Percentiles rank a stretch among this genome's conserved stretches.
These are phyloP conservation scores for Enteromius argenteus DNA, from an alignment of 2,797 vertebrate species.

Conservation along the genomic window DNA sequence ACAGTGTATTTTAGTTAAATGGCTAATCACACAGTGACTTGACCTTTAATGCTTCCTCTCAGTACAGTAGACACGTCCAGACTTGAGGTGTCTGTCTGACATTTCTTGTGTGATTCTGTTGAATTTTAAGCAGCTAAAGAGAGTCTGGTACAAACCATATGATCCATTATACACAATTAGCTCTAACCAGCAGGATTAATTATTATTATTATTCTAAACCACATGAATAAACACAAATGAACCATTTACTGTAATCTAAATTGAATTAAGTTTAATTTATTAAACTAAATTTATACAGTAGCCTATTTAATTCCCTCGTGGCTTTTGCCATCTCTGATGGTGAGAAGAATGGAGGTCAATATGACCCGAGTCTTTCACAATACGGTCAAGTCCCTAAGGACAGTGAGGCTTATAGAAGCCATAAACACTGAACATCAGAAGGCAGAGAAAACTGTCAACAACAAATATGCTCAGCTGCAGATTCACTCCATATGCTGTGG, in stretches of 20 bases:
- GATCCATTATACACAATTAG: not conserved
- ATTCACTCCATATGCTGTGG: constrained; percentile 4
- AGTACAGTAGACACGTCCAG: constrained; percentile 8
- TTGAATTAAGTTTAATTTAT: not conserved
- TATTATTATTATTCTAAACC: not conserved
- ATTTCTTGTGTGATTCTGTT: constrained; percentile 6
- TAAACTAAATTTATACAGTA: not conserved
- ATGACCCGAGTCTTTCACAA: constrained; percentile 15
- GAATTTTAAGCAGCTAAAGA: not conserved
- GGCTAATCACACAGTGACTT: constrained; percentile 13
- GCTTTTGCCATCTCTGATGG: not conserved
- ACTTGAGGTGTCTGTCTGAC: not conserved
- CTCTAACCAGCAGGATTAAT: not conserved
- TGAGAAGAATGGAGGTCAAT: not conserved
- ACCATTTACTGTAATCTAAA: not conserved
- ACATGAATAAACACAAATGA: not conserved
- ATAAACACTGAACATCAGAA: constrained; percentile 52
- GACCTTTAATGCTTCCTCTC: constrained; percentile 23
- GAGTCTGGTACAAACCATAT: not conserved
- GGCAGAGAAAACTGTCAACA: constrained; percentile 21
- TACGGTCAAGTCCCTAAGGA: constrained; percentile 24
- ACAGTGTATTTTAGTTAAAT: not conserved
- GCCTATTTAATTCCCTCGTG: not conserved
- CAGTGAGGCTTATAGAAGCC: constrained; percentile 39
- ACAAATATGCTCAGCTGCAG: constrained; percentile 3